A percentile compares a stretch with the other conserved stretches of the same genome.
Conservation (phyloP, 2,888 invertebrate genomes). For the Nomada ruficornis region DNA sequence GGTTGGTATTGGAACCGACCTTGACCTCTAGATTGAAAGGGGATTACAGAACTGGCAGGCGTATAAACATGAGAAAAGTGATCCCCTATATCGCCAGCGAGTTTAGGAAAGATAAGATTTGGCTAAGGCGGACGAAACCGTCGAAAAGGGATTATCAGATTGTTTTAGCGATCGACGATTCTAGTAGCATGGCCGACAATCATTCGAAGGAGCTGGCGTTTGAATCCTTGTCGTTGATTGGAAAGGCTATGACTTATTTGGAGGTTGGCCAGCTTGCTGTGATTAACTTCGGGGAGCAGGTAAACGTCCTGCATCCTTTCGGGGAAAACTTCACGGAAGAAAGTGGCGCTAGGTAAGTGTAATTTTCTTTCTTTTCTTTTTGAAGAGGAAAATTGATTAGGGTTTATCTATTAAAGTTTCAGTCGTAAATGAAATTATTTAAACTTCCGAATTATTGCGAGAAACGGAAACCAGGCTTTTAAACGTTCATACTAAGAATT, state of each 20-base stretch:
- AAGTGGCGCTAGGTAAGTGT: constrained; percentile 89
- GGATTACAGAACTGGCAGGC: constrained; percentile 97
- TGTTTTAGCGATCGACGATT: constrained; percentile 98
- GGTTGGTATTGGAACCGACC: constrained; percentile 97
- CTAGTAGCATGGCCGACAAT: constrained; percentile 95
- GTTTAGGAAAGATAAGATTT: constrained; percentile 99
- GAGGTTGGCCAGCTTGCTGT: constrained; percentile 97
- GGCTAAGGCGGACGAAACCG: constrained; percentile 97
- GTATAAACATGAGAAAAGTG: constrained; percentile 99
- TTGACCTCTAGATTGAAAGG: constrained; percentile 96
- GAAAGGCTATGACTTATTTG: constrained; percentile 93
- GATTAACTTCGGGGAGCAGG: constrained; percentile 94
- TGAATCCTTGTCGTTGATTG: constrained; percentile 96
- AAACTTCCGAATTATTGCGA: not conserved
- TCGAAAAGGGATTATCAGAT: constrained; percentile 98
- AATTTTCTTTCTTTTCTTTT: not conserved
- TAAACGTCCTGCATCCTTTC: constrained; percentile 94
- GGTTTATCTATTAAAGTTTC: not conserved
- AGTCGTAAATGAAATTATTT: not conserved
- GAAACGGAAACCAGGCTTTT: not conserved
- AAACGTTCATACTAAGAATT: not conserved
- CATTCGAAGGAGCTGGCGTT: constrained; percentile 96
- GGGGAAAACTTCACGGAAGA: constrained; percentile 94
- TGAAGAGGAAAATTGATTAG: not conserved
- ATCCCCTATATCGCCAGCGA: constrained; percentile 99